Conservation (phyloP, 2,797 vertebrate species). For the Sandelia bainsii region DNA sequence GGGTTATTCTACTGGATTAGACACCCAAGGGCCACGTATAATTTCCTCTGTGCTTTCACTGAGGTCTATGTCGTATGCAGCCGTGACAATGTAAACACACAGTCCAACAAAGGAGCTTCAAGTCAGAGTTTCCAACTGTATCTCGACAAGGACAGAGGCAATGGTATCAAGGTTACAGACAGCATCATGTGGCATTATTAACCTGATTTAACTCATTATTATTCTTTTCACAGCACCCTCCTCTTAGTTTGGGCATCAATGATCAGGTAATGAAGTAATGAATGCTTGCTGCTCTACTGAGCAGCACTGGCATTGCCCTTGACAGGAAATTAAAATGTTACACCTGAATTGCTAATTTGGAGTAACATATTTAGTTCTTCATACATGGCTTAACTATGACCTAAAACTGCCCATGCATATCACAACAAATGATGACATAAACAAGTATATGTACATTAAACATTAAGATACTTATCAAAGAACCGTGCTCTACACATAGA, state of each 20-base stretch:
- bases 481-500: background rate
- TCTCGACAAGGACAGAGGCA: slow-evolving; percentile 33
- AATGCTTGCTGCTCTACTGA: slow-evolving; percentile 63
- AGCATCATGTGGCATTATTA: slow-evolving; percentile 44
- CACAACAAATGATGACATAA: background rate
- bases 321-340: slow-evolving; percentile 74
- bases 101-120: slow-evolving; percentile 35
- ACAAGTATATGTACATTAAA: slow-evolving; percentile 9
- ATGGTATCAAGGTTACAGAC: slow-evolving; percentile 46
- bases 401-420: slow-evolving; percentile 1
- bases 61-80: slow-evolving; percentile 11
- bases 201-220: slow-evolving; percentile 62
- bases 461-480: background rate
- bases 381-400: slow-evolving; percentile 19
- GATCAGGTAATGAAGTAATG: slow-evolving; percentile 73
- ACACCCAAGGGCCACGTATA: slow-evolving; percentile 50
- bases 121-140: slow-evolving; percentile 3
- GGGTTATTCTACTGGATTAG: slow-evolving; percentile 61
- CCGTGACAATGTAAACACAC: slow-evolving; percentile 25
- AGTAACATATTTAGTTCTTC: slow-evolving; percentile 32
- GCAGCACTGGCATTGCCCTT: slow-evolving; percentile 61
- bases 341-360: slow-evolving; percentile 49
- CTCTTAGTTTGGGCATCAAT: slow-evolving; percentile 37
- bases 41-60: slow-evolving; percentile 50
- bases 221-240: slow-evolving; percentile 41